These are phyloP conservation scores for Eupithecia tripunctaria DNA, from an alignment of 2,888 invertebrate genomes.

Conservation along the genomic window DNA sequence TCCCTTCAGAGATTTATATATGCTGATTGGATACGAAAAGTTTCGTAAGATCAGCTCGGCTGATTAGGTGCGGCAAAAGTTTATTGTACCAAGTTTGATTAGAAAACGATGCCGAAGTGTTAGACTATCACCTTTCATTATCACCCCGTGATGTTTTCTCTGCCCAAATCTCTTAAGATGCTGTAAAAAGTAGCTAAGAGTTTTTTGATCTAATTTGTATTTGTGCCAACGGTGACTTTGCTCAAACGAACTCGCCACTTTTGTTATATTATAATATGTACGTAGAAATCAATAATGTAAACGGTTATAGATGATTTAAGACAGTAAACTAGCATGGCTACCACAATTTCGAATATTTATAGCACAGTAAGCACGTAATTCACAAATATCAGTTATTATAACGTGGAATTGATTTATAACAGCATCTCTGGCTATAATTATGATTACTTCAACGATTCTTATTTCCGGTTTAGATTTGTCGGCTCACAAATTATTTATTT, in stretches of 20 bases:
- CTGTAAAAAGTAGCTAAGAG: constrained; percentile 15
- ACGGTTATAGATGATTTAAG: not conserved
- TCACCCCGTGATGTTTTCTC: constrained; percentile 55
- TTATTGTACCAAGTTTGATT: constrained; percentile 73
- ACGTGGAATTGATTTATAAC: constrained; percentile 34
- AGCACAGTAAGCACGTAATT: not conserved
- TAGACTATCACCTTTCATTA: constrained; percentile 57
- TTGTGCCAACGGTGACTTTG: not conserved
- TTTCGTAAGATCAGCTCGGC: constrained; percentile 53
- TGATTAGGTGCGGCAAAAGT: constrained; percentile 68
- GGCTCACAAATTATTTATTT: constrained; percentile 33
- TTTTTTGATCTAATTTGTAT: not conserved
- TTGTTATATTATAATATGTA: not conserved
- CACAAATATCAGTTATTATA: constrained; percentile 20
- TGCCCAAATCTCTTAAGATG: constrained; percentile 50
- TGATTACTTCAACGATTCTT: constrained; percentile 38
- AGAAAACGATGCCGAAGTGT: constrained; percentile 64
- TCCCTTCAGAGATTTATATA: constrained; percentile 63
- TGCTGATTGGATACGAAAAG: constrained; percentile 64
- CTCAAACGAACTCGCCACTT: not conserved
- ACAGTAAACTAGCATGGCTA: not conserved
- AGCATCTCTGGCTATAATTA: constrained; percentile 33
- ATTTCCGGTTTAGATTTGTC: constrained; percentile 39
- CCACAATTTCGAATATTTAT: constrained; percentile 4
- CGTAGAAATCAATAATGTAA: not conserved